Base-by-base conservation (phyloP, 2,797 vertebrate species). In the Atherinosoma microstoma region DNA sequence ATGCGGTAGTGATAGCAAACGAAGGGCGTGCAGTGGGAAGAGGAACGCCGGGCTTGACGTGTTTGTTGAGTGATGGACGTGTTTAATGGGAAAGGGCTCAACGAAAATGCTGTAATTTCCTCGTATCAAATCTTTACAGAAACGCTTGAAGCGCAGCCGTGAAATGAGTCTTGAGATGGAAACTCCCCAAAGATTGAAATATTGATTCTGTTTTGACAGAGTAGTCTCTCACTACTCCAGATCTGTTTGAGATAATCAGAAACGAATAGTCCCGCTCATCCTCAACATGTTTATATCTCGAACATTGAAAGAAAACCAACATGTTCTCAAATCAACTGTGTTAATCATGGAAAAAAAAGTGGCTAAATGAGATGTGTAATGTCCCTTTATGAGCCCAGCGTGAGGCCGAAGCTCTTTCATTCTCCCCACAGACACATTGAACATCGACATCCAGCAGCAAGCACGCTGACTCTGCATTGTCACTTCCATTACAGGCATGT, bases 401-500 rank as follows among this genome's bases (percentile, higher is more conserved):
- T 12, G 47, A 51, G 47, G 47, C n/a, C 18, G 16, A 27, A 16
- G 32, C 22, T 22, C 29, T 40, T 51, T 57, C 60, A 16, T 51
- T 16, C n/a, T 0, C 9, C 53, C 27, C 6, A 8, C 47, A 38
- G 49, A 36, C 38, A 42, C 51, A 59, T 45, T 45, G 15, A 45
- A 40, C 38, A 40, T 40, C 38, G 4, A 18, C 40, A 42, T 18
- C 40, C 15, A 42, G 42, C 42, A 45, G n/a, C 47, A 22, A 22
- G 47, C n/a, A 38, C 13, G 18, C 30, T 59, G 30, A 4, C 42
- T 49, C 20, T 63, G 4, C 61, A 0, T 53, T 45, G 58, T 49
- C 73, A 64, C 68, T 59, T 61, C 59, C 36, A 0, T 78, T 81
- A 73, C 74, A 67, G 51, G 36, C 83, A 67, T 22, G 63, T 15